Evolutionary conservation across 2,888 invertebrate genomes (phyloP).

Genomic region (Caenorhabditis auriculariae): DNA sequence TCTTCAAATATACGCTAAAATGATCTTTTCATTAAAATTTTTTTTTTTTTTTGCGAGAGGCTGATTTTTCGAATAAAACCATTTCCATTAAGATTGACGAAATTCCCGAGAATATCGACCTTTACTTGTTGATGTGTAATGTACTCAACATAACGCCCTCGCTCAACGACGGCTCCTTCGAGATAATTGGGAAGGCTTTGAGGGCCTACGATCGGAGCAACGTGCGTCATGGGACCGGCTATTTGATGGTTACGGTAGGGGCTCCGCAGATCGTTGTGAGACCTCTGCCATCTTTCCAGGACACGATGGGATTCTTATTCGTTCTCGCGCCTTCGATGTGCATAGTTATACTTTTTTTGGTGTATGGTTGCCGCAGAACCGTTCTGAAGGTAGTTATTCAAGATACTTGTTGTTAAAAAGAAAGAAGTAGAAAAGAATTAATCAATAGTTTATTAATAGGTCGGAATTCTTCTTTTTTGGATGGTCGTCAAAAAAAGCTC

Average conservation of each 20-base stretch:
- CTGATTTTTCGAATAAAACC: neutral
- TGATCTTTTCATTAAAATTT: no score
- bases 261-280: no score
- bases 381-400: conserved; percentile 15
- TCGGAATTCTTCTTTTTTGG: neutral
- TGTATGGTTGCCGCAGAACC: conserved; percentile 38
- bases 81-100: conserved; percentile 49
- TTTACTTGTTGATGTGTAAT: conserved; percentile 73
- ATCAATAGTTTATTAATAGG: no score
- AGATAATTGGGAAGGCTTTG: conserved; percentile 26
- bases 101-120: conserved; percentile 73
- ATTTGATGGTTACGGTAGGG: conserved; percentile 29
- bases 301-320: conserved; percentile 35
- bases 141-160: conserved; percentile 69
- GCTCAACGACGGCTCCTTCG: conserved; percentile 63
- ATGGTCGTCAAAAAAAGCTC: neutral
- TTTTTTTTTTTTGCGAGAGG: neutral
- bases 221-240: conserved; percentile 9
- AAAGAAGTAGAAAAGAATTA: no score
- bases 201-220: conserved; percentile 6
- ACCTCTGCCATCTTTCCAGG: conserved; percentile 21
- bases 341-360: conserved; percentile 38
- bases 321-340: conserved; percentile 39
- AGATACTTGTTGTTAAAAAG: no score
- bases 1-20: no score